Conservation (phyloP, 2,797 vertebrate species). For the Avahi laniger region DNA sequence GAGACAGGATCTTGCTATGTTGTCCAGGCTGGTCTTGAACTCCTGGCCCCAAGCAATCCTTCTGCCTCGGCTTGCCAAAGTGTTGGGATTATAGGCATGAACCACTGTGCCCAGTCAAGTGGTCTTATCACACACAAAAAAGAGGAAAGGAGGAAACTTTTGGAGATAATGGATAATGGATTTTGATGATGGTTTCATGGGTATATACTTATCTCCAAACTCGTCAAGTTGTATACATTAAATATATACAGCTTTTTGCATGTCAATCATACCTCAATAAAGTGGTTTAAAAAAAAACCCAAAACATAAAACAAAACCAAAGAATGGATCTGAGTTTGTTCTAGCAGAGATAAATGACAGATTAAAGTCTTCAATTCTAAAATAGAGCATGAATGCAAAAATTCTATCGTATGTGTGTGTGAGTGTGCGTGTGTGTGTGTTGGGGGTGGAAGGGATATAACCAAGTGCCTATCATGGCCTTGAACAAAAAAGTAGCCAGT, state of each 20-base stretch:
- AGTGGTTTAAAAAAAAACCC: background rate
- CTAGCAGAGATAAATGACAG: background rate
- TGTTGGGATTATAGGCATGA: background rate
- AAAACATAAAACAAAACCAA: background rate
- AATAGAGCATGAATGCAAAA: background rate
- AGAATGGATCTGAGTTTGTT: background rate
- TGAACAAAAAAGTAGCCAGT: background rate
- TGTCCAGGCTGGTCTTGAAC: background rate
- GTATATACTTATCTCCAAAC: background rate
- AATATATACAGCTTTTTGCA: background rate
- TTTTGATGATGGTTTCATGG: background rate
- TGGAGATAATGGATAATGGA: background rate
- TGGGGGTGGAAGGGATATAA: background rate
- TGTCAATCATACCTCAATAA: background rate
- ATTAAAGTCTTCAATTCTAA: background rate
- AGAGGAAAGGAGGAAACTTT: background rate
- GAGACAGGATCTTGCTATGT: background rate
- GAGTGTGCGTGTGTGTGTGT: background rate
- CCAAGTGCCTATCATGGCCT: background rate
- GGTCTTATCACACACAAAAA: background rate
- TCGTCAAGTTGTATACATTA: background rate
- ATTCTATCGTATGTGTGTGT: background rate
- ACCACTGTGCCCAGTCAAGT: background rate
- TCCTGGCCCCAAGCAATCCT: background rate
- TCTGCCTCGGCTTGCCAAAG: accelerated